Conservation (phyloP, 2,888 invertebrate genomes). For the Bellardia pandia region DNA sequence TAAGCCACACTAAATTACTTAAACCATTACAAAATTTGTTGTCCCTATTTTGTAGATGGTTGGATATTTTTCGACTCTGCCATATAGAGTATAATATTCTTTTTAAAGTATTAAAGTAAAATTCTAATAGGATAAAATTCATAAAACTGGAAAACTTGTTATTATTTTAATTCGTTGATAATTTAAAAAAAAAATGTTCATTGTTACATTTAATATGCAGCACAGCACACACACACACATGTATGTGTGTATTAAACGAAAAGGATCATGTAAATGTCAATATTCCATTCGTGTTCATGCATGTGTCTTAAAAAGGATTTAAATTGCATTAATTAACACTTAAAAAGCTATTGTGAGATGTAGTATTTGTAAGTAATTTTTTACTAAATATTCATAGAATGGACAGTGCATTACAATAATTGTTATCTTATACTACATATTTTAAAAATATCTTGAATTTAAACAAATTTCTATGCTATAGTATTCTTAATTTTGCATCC, state of each 20-base stretch:
- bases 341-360: slow-evolving; percentile 15
- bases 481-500: too few species aligned
- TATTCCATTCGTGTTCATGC: slow-evolving; percentile 1
- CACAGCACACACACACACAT: not conserved
- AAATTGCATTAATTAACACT: slow-evolving; percentile 62
- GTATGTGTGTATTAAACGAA: not conserved
- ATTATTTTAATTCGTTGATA: slow-evolving; percentile 4
- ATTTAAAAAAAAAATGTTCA: not conserved
- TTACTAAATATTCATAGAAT: not conserved
- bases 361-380: not conserved
- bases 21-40: too few species aligned
- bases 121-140: slow-evolving; percentile 9
- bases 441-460: too few species aligned
- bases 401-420: too few species aligned
- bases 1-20: too few species aligned
- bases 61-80: not conserved
- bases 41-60: not conserved
- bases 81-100: not conserved
- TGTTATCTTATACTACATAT: too few species aligned
- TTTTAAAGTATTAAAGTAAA: not conserved
- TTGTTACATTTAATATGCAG: not conserved
- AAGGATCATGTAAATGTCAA: not conserved
- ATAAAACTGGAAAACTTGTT: not conserved
- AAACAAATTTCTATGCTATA: too few species aligned
- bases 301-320: slow-evolving; percentile 22